Evolutionary conservation across 2,797 vertebrate species (phyloP).

Genomic region (Oceanodroma leucorhoa): DNA sequence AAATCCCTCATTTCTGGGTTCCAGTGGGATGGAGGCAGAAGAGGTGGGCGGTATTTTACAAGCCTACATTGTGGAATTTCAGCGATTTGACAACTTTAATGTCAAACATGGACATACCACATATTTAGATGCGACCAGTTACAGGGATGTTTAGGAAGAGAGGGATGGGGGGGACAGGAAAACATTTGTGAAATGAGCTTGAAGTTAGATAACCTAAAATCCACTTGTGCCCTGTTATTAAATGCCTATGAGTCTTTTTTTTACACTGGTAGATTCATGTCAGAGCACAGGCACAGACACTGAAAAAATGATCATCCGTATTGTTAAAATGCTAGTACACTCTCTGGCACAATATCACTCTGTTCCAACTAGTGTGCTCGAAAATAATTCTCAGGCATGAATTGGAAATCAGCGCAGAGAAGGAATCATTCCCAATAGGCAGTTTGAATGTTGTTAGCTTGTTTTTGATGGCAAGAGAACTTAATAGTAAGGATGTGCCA

Average conservation of each 20-base stretch:
- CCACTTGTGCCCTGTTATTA: background rate
- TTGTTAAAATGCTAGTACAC: background rate
- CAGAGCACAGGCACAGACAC: background rate
- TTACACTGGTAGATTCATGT: background rate
- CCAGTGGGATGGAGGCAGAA: background rate
- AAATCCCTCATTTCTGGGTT: background rate
- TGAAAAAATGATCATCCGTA: background rate
- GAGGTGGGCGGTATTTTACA: background rate
- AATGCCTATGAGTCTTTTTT: background rate
- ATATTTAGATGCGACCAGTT: background rate
- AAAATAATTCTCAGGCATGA: slow-evolving; percentile 12
- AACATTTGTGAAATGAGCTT: background rate
- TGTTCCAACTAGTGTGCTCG: background rate
- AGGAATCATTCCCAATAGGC: slow-evolving; percentile 30
- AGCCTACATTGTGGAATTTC: background rate
- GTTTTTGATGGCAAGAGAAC: slow-evolving; percentile 33
- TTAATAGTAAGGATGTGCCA: slow-evolving; percentile 30
- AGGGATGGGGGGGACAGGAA: background rate
- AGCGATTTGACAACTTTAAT: background rate
- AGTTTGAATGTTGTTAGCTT: slow-evolving; percentile 28
- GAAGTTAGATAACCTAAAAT: background rate
- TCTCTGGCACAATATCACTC: background rate
- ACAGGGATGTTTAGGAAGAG: background rate
- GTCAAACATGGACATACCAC: background rate
- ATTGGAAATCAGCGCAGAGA: slow-evolving; percentile 19